Evolutionary conservation across 2,888 invertebrate species (phyloP).

Genomic region (Oscheius sp.): DNA sequence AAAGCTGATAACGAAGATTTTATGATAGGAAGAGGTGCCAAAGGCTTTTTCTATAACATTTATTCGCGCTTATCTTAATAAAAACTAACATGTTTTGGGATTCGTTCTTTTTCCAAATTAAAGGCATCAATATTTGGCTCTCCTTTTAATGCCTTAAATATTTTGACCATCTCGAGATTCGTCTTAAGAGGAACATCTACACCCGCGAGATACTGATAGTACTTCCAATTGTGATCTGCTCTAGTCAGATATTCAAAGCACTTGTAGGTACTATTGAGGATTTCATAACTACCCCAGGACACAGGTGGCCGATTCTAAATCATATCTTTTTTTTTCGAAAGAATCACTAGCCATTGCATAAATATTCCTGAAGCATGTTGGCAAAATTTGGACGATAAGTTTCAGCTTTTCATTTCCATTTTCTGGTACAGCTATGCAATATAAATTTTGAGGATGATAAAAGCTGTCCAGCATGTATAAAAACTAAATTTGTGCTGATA

Average conservation of each 20-base stretch:
- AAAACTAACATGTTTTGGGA: constrained; percentile 36
- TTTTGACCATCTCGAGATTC: constrained; percentile 49
- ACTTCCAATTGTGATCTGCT: constrained; percentile 37
- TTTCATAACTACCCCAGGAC: constrained; percentile 44
- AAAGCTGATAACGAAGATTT: constrained; percentile 46
- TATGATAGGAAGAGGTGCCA: constrained; percentile 41
- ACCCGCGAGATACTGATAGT: constrained; percentile 48
- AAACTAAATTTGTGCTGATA: constrained; percentile 46
- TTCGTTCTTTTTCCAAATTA: background rate
- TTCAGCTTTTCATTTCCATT: constrained; percentile 45
- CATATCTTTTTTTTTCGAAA: too few species aligned
- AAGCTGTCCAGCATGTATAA: constrained; percentile 54
- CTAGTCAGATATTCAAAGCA: constrained; percentile 40
- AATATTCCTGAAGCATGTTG: constrained; percentile 56
- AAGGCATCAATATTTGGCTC: constrained; percentile 39
- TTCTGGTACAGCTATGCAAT: constrained; percentile 59
- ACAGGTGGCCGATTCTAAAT: constrained; percentile 43
- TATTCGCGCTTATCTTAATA: background rate
- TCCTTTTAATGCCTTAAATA: constrained; percentile 42
- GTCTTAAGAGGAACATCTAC: constrained; percentile 47
- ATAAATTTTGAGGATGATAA: constrained; percentile 64
- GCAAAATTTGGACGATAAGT: constrained; percentile 38
- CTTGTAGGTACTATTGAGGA: constrained; percentile 41
- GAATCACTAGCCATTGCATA: constrained; percentile 53
- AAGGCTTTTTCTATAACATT: constrained; percentile 23